Evolutionary conservation across 92 coral and sea anemone species (phyloP).

Genomic region (Zoanthus sansibaricus): DNA sequence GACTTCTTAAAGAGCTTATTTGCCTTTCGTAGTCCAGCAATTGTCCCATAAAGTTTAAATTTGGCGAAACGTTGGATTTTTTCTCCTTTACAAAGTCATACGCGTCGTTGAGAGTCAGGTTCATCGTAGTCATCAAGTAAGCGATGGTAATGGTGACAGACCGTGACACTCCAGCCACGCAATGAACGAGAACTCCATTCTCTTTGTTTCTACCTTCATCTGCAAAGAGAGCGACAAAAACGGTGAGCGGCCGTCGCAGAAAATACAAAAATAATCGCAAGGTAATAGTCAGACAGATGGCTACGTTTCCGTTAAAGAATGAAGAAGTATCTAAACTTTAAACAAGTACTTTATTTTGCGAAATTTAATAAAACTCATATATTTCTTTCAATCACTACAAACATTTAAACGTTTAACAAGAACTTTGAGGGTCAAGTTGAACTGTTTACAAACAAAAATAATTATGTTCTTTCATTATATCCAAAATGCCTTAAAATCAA

Average conservation of each 20-base stretch:
- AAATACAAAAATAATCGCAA: neutral
- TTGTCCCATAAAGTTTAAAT: conserved; percentile 99
- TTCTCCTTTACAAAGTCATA: conserved; percentile 97
- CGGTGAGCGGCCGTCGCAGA: neutral
- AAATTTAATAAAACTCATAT: neutral
- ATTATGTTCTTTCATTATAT: neutral
- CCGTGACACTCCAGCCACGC: conserved; percentile 95
- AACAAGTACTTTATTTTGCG: neutral
- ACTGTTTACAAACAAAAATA: neutral
- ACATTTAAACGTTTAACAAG: neutral
- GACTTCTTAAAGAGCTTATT: conserved; percentile 71
- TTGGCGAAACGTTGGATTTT: conserved; percentile 96
- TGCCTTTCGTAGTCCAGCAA: conserved; percentile 93
- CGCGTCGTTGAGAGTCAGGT: conserved; percentile 90
- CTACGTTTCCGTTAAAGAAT: conserved; percentile 1
- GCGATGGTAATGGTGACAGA: conserved; percentile 97
- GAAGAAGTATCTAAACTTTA: neutral
- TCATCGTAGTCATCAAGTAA: conserved; percentile 85
- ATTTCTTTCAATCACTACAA: neutral
- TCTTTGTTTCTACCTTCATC: conserved; percentile 91
- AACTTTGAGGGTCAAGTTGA: neutral
- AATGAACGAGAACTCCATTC: conserved; percentile 90
- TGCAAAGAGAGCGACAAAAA: conserved; percentile 47
- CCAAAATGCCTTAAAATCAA: conserved; percentile 2
- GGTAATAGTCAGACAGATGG: neutral